phyloP scores from a whole-genome alignment of 2,797 vertebrate genomes.

The Cossypha dichroa region DNA sequence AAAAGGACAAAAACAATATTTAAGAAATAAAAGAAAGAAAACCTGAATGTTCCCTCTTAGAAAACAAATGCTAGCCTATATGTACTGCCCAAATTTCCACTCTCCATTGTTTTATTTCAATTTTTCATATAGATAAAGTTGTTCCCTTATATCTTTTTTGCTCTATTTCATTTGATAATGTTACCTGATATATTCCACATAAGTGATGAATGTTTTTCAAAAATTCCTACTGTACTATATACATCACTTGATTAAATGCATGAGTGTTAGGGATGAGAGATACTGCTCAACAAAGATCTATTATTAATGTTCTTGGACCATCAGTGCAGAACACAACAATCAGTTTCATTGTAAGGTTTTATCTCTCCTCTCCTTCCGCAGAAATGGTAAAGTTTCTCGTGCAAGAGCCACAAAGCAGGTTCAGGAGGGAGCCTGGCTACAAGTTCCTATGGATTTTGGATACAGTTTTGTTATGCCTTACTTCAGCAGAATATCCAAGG shows the following conservation, averaged over 20 bases:
- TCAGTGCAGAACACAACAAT: not conserved
- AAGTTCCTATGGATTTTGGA: conserved; percentile 56
- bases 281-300: not conserved
- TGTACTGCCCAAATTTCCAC: not conserved
- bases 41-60: not conserved
- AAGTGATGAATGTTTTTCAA: not conserved
- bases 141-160: not conserved
- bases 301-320: conserved; percentile 43
- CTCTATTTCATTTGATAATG: not conserved
- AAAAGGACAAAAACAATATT: not conserved
- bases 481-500: conserved; percentile 72
- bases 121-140: not conserved
- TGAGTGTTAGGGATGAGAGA: not conserved
- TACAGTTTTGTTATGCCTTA: conserved; percentile 67
- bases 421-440: conserved; percentile 37
- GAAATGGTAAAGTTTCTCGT: conserved; percentile 13
- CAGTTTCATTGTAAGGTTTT: conserved; percentile 36
- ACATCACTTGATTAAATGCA: conserved; percentile 13
- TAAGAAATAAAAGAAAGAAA: not conserved
- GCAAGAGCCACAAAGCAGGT: conserved; percentile 37
- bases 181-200: not conserved
- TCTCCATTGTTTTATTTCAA: not conserved
- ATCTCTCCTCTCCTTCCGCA: not conserved
- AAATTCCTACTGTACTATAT: not conserved
- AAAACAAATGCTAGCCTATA: not conserved